Base-by-base conservation (phyloP, 2,113 vertebrate genomes). In the Poeciliopsis prolifica region DNA sequence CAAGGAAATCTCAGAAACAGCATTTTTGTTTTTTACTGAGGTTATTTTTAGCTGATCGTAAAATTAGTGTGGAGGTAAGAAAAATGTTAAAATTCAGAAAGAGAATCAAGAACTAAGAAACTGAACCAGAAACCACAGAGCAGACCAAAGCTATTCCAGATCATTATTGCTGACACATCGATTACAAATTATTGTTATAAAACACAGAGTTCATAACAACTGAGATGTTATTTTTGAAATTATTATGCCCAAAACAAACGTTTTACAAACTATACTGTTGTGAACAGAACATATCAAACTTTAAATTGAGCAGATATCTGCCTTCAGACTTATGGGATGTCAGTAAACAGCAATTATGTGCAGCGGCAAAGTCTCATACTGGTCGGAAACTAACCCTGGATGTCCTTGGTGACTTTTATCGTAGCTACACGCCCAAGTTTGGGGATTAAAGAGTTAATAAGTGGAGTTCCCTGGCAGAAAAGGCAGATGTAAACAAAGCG, bases 401-500 rank as follows among this genome's bases (percentile, higher is more conserved):
- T 10, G 51, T 54, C 9, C 22, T 58, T 10, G 22, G 24, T n/a
- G 22, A 58, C 6, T n/a, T n/a, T 54, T 9, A 42, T 63, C 24
- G 7, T 44, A 37, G 48, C 22, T 14, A 17, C 68, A 71, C 42
- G 63, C 4, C 2, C 6, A 40, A 11, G 1, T n/a, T n/a, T 26
- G 31, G 35, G 26, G 64, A 65, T 5, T n/a, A 31, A 83, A 80
- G 88, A 75, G 84, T 89, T 91, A 75, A 88, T 48, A 48, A 48
- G 63, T 22, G 42, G 61, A 1, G 42, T 78, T 82, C 44, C 9
- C 26, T 33, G 75, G 42, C 81, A n/a, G 35, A 67, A 80, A 68
- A 82, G 77, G 31, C 65, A 86, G 72, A 78, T 69, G 77, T 83
- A 82, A 87, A 89, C 82, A 88, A 79, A 83, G 75, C 78, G 77